Percentiles rank a stretch among this genome's conserved stretches.
phyloP scores from a whole-genome alignment of 1,140 invertebrate genomes.

The Diachasmimorpha longicaudata region DNA sequence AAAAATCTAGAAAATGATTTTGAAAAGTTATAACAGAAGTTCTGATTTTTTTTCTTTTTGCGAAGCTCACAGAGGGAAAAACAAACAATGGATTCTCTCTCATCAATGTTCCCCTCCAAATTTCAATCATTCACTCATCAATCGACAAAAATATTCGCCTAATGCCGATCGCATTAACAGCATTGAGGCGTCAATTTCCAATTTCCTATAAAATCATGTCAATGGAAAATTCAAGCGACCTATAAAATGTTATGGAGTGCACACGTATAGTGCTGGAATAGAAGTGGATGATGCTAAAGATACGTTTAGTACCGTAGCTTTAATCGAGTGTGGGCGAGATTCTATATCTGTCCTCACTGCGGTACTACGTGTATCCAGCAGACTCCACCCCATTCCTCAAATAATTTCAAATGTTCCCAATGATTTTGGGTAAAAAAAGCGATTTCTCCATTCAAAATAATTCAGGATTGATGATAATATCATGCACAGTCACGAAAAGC shows the following conservation, averaged over 20 bases:
- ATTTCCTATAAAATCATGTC: too few species aligned
- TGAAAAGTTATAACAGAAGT: too few species aligned
- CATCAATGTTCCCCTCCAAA: too few species aligned
- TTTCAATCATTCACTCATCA: too few species aligned
- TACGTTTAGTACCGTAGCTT: constrained; percentile 17
- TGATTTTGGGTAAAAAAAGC: neutral
- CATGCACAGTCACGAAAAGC: constrained; percentile 14
- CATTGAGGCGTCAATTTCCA: too few species aligned
- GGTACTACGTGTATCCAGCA: neutral
- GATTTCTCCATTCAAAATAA: neutral
- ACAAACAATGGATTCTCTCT: too few species aligned
- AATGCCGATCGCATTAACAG: too few species aligned
- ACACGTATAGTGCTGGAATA: neutral
- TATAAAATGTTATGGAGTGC: neutral
- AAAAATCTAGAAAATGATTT: too few species aligned
- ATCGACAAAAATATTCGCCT: too few species aligned
- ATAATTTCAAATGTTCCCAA: neutral
- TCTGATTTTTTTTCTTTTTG: too few species aligned
- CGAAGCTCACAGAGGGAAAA: too few species aligned
- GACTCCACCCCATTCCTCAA: neutral
- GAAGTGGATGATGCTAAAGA: constrained; percentile 20
- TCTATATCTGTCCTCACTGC: constrained; percentile 28
- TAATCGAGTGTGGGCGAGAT: constrained; percentile 29
- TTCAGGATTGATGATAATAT: neutral
- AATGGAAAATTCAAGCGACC: neutral